These are phyloP conservation scores for Vultur gryphus DNA, from an alignment of 2,797 vertebrate species.

Conservation along the genomic window DNA sequence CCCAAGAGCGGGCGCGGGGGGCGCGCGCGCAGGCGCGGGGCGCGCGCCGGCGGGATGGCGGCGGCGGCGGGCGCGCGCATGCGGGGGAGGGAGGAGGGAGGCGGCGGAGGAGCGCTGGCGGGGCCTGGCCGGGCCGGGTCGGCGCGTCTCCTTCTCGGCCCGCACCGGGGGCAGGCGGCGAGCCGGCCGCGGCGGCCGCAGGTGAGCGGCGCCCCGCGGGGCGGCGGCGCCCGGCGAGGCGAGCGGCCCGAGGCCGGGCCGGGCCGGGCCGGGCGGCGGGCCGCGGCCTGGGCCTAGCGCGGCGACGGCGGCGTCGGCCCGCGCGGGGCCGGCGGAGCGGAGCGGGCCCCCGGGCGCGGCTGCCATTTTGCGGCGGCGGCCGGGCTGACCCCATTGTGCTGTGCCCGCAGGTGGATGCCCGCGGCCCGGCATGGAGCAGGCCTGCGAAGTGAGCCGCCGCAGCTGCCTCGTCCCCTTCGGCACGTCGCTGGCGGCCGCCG, in stretches of 20 bases:
- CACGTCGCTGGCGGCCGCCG: conserved; percentile 76
- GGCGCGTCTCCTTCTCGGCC: conserved; percentile 36
- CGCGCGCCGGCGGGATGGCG: conserved; percentile 54
- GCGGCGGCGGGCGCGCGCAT: conserved; percentile 62
- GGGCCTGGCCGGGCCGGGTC: conserved; percentile 65
- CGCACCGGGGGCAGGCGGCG: conserved; percentile 35
- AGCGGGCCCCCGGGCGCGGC: conserved; percentile 44
- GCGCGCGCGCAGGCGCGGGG: conserved; percentile 14
- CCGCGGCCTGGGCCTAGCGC: conserved; percentile 12
- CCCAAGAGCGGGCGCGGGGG: conserved; percentile 52
- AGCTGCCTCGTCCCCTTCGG: conserved; percentile 81
- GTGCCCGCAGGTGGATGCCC: conserved; percentile 82
- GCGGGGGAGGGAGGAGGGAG: conserved; percentile 51
- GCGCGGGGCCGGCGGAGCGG: conserved; percentile 32
- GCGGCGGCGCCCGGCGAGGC: conserved; percentile 10
- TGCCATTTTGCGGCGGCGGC: conserved; percentile 75
- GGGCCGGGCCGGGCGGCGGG: background rate
- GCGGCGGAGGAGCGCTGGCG: conserved; percentile 15
- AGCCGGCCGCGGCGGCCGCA: conserved; percentile 28
- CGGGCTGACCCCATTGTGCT: conserved; percentile 58
- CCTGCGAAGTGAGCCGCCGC: conserved; percentile 79
- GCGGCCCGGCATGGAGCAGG: conserved; percentile 85
- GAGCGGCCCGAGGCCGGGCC: background rate
- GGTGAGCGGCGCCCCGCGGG: background rate
- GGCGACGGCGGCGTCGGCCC: background rate